Evolutionary conservation across 1,140 invertebrate genomes (phyloP).

Genomic region (Uloborus diversus): DNA sequence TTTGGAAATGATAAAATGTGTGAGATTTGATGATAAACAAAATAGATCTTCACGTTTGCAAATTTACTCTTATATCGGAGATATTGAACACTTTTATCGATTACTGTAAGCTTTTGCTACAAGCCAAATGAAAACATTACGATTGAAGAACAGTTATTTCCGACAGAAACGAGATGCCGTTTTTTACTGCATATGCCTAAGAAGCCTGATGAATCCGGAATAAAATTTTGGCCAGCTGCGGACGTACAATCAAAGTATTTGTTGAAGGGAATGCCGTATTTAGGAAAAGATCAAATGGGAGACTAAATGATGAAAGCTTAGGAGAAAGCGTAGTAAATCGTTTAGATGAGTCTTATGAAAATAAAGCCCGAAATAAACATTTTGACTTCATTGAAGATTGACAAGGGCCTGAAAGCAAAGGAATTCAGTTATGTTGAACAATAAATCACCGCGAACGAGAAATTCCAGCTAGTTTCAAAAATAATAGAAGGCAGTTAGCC

Average conservation of each 20-base stretch:
- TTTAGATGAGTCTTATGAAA: not conserved
- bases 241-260: too few species aligned
- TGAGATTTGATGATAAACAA: not conserved
- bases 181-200: too few species aligned
- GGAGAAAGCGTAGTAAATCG: not conserved
- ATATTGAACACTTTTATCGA: not conserved
- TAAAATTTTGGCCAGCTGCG: too few species aligned
- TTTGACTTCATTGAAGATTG: not conserved
- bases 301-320: not conserved
- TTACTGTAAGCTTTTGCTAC: too few species aligned
- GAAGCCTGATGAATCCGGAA: too few species aligned
- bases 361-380: not conserved
- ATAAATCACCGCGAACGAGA: not conserved
- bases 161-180: too few species aligned
- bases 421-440: not conserved
- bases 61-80: not conserved
- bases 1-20: not conserved
- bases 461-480: not conserved
- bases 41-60: not conserved
- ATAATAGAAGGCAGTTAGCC: too few species aligned
- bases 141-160: too few species aligned
- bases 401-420: not conserved
- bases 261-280: too few species aligned
- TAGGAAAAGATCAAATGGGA: not conserved
- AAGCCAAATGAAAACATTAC: too few species aligned